Conservation (phyloP, 2,113 vertebrate genomes). For the Datnioides undecimradiatus region DNA sequence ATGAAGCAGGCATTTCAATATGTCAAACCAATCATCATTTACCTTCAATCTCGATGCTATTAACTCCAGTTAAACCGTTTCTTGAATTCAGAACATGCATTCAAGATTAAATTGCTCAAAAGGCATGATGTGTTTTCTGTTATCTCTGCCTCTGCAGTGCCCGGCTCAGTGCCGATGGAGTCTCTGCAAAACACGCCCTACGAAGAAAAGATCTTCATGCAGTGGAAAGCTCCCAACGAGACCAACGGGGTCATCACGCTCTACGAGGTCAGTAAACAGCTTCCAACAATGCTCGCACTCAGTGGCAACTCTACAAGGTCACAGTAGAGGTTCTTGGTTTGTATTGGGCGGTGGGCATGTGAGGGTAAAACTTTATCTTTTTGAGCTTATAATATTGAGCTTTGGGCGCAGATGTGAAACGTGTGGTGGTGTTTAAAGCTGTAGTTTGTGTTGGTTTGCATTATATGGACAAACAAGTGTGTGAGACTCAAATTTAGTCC, state of each 20-base stretch:
- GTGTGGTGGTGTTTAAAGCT: background rate
- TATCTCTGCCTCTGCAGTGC: conserved; percentile 83
- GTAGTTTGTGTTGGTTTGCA: background rate
- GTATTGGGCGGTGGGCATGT: background rate
- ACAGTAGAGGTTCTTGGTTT: background rate
- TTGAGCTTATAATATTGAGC: background rate
- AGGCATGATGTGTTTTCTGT: background rate
- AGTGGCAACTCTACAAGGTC: background rate
- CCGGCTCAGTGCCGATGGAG: conserved; percentile 92
- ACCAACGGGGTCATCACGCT: conserved; percentile 97
- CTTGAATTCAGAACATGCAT: background rate
- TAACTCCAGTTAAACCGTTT: background rate
- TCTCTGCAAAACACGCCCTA: conserved; percentile 96
- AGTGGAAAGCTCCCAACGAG: conserved; percentile 98
- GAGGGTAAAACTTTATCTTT: too few relatives aligned
- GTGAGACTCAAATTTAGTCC: too few relatives aligned
- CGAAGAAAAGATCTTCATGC: conserved; percentile 98
- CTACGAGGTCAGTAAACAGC: conserved; percentile 89
- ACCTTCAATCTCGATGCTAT: too few relatives aligned
- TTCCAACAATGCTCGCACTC: background rate
- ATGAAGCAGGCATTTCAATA: background rate
- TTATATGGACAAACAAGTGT: background rate
- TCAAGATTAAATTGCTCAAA: background rate
- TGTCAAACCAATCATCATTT: too few relatives aligned
- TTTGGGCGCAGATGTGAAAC: background rate